Percentiles rank a stretch among this genome's conserved stretches.
These are phyloP conservation scores for Platyscapa corneri DNA, from an alignment of 1,140 invertebrate genomes.

Conservation along the genomic window DNA sequence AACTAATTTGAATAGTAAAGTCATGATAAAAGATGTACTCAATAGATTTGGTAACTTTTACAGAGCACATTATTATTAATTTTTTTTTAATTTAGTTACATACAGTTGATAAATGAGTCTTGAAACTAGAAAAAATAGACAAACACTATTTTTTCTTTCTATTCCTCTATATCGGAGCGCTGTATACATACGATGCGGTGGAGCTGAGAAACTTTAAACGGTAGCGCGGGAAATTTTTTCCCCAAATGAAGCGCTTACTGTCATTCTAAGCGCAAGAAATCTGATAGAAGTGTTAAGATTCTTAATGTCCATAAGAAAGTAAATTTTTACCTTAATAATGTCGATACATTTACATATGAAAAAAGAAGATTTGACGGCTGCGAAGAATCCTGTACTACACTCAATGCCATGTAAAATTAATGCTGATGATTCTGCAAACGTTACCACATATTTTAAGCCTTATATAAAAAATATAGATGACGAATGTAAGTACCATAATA, in stretches of 20 bases:
- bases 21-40: too few relatives aligned
- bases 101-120: neutral
- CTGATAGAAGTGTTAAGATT: neutral
- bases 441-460: slow-evolving; percentile 81
- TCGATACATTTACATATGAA: slow-evolving; percentile 74
- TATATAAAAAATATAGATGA: slow-evolving; percentile 75
- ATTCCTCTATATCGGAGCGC: neutral
- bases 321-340: neutral
- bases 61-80: too few relatives aligned
- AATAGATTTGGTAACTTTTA: too few relatives aligned
- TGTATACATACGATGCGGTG: neutral
- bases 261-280: neutral
- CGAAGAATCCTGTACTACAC: slow-evolving; percentile 75
- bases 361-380: slow-evolving; percentile 67
- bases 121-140: neutral
- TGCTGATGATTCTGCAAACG: slow-evolving; percentile 81
- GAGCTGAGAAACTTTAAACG: neutral
- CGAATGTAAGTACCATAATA: slow-evolving; percentile 61
- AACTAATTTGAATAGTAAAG: too few relatives aligned
- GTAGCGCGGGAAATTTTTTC: neutral
- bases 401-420: slow-evolving; percentile 85
- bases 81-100: too few relatives aligned
- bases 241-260: neutral
- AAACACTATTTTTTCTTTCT: neutral
- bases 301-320: neutral